phyloP scores from a whole-genome alignment of 2,797 vertebrate genomes.

The Gambelia wislizenii region DNA sequence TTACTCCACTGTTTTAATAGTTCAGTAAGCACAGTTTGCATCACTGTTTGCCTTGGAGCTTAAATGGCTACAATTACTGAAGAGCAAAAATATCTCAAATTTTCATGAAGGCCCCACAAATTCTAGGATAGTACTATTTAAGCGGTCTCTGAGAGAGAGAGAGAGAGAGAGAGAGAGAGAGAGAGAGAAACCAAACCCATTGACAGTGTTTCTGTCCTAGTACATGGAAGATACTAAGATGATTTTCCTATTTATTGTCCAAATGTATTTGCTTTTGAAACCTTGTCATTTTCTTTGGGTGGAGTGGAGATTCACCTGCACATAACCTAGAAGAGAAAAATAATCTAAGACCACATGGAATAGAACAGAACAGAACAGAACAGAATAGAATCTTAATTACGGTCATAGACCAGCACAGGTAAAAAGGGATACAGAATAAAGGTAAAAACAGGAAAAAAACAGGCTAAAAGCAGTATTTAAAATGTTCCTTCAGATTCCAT shows the following conservation, averaged over 20 bases:
- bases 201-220: background rate
- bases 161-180: background rate
- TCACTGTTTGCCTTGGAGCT: background rate
- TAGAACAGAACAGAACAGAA: too few species aligned
- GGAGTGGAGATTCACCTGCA: background rate
- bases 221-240: background rate
- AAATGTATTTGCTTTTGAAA: background rate
- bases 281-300: background rate
- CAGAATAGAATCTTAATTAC: too few species aligned
- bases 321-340: too few species aligned
- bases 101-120: background rate
- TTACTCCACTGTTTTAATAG: constrained; percentile 5
- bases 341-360: too few species aligned
- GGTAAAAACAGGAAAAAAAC: too few species aligned
- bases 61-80: background rate
- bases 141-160: background rate
- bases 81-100: background rate
- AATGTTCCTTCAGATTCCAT: too few species aligned
- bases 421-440: too few species aligned
- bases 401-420: too few species aligned
- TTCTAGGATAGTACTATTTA: background rate
- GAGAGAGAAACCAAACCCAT: background rate
- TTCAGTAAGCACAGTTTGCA: constrained; percentile 7
- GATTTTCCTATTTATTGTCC: background rate
- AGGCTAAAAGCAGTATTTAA: too few species aligned